Base-by-base conservation (phyloP, 1,140 invertebrate genomes). In the Drosophila persimilis region DNA sequence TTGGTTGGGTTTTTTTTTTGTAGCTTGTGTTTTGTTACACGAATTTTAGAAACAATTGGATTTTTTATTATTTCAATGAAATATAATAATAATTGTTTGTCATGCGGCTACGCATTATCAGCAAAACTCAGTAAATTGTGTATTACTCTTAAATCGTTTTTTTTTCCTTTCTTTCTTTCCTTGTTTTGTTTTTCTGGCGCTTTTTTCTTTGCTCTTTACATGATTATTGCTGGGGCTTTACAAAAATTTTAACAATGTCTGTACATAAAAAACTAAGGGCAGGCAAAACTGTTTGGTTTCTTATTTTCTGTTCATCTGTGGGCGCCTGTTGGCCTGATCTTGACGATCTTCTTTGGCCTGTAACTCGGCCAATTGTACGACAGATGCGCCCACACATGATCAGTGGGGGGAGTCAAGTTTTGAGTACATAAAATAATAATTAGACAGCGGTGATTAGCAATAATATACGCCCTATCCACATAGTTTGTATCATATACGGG, bases 1-100 rank as follows among this genome's bases (percentile, higher is more conserved):
- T 13, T 29, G 31, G 41, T 26, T 26, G 20, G 3, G 11, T 13
- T 13, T 39, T 39, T 11, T 35, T 39, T 55, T 70, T 79, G 50
- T 88, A 83, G 83, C 61, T 83, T 86, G 79, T 84, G 88, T 84
- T 79, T 76, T 77, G 80, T 73, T 89, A 88, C 81, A 88, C 84
- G 88, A 88, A 78, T 84, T 90, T 90, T 78, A 88, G 88, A 90
- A 90, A 90, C 79, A 90, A 84, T 90, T 88, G 78, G 65, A 76
- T 67, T 83, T 75, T 77, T 83, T 83, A 84, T 77, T 90, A 80
- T 90, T 90, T 90, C 88, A 88, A 64, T 90, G 89, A 90, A 90
- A 90, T 90, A 88, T 88, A 90, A 90, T 90, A 90, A 78, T 90
- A 90, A 78, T 88, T 65, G 66, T 86, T 86, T 77, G 66, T 81